Percentiles rank a stretch among this genome's conserved stretches.
Conservation (phyloP, 2,888 invertebrate genomes). For the Seira musarum region DNA sequence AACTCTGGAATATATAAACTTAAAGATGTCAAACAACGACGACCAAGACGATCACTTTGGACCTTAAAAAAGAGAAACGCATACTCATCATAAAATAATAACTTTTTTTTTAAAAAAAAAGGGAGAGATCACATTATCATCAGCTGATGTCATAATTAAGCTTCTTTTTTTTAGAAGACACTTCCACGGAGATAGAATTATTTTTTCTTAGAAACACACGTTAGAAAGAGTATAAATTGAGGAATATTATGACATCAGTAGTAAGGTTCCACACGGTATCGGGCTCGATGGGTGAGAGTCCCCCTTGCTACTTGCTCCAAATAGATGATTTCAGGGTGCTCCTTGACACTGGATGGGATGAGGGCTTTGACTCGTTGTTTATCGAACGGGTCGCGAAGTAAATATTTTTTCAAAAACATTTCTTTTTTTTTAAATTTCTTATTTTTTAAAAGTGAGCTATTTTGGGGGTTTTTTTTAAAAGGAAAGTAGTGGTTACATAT, state of each 20-base stretch:
- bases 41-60: no score
- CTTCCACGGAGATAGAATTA: no score
- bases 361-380: slow-evolving; percentile 74
- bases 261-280: slow-evolving; percentile 50
- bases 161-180: no score
- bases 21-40: no score
- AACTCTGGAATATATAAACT: no score
- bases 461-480: neutral
- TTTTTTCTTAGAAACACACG: no score
- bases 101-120: no score
- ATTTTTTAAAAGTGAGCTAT: neutral
- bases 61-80: no score
- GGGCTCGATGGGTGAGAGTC: slow-evolving; percentile 76
- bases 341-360: slow-evolving; percentile 78
- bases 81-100: no score
- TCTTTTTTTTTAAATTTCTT: neutral
- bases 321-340: slow-evolving; percentile 77
- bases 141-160: no score
- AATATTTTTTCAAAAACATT: slow-evolving; percentile 38
- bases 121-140: no score
- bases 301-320: slow-evolving; percentile 76
- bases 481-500: neutral
- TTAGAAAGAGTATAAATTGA: no score
- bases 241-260: slow-evolving; percentile 59
- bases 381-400: slow-evolving; percentile 75